Evolutionary conservation across 1,140 invertebrate genomes (phyloP), one percentile per base, ranked within the genome.

Genomic region (Euwallacea similis): DNA sequence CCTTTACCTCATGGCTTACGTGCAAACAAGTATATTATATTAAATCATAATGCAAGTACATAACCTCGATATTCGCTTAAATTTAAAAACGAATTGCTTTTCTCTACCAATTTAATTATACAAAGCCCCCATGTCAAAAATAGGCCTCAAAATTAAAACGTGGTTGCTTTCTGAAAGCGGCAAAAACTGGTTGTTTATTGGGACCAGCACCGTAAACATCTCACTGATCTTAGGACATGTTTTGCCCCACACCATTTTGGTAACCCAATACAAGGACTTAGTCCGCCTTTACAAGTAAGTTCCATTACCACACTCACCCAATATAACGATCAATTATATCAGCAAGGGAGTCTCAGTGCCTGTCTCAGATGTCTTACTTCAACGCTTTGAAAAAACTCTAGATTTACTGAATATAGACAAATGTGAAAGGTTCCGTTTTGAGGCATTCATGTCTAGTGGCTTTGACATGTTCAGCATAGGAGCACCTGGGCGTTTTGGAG

Each of bases 371-470:
- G 69, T 82, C 50, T 56, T 87, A 1, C 44, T 79, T 53, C 60
- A 79, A 50, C 76, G 80, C 46, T 82, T 85, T 63, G 54, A 85
- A 13, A 80, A 84, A 76, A 85, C 87, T 6, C 6, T 88, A 13
- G 75, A 86, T 11, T 83, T 87, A 58, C 66, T 77, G 21, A 71
- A 80, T 43, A 60, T 89, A 9, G 33, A 76, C 3, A 73, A 79
- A 2, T 68, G 79, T 7, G 62, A 83, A 2, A 81, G 76, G n/a
- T 76, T 78, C 43, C 58, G 80, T 9, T 78, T 86, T 54, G 80
- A 84, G 55, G 84, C 88, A 1, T 92, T 91, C 72, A 85, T 84
- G 11, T 85, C 87, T 6, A 84, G 82, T 78, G 89, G 89, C n/a
- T 87, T 89, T 72, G 86, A 91, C 78, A 56, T 87, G 0, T 85